These are phyloP conservation scores for Nomia melanderi DNA, from an alignment of 1,140 invertebrate species.

Conservation along the genomic window DNA sequence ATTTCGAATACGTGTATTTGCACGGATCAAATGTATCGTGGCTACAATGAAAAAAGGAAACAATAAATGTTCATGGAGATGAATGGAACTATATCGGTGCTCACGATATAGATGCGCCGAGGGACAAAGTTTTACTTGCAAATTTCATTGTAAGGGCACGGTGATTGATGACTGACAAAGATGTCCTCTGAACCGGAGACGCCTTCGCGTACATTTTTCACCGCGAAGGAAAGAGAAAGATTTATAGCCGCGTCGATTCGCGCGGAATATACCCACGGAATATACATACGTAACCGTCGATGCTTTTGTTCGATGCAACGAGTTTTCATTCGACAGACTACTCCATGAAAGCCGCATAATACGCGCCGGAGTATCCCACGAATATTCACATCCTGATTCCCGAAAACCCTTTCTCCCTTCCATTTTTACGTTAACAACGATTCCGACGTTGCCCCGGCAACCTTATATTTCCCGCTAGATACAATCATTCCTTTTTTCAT, in stretches of 20 bases:
- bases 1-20: neutral
- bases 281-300: conserved; percentile 27
- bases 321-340: conserved; percentile 66
- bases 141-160: conserved; percentile 30
- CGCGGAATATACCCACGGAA: conserved; percentile 37
- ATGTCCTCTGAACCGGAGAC: conserved; percentile 48
- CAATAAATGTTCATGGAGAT: neutral
- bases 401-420: neutral
- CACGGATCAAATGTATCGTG: neutral
- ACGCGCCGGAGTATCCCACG: conserved; percentile 36
- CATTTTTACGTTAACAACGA: neutral
- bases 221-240: conserved; percentile 36
- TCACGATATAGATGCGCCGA: neutral
- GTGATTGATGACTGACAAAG: conserved; percentile 55
- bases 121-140: conserved; percentile 26
- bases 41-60: neutral
- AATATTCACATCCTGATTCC: conserved; percentile 2
- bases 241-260: conserved; percentile 50
- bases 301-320: conserved; percentile 14
- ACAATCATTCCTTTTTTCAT: neutral
- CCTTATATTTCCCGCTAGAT: neutral
- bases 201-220: conserved; percentile 17
- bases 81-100: neutral
- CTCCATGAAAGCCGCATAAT: conserved; percentile 64
- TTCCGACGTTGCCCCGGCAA: neutral